A percentile compares a stretch with the other conserved stretches of the same genome.
Evolutionary conservation across 1,140 invertebrate species (phyloP).

Genomic region (Drosophila baimaii): DNA sequence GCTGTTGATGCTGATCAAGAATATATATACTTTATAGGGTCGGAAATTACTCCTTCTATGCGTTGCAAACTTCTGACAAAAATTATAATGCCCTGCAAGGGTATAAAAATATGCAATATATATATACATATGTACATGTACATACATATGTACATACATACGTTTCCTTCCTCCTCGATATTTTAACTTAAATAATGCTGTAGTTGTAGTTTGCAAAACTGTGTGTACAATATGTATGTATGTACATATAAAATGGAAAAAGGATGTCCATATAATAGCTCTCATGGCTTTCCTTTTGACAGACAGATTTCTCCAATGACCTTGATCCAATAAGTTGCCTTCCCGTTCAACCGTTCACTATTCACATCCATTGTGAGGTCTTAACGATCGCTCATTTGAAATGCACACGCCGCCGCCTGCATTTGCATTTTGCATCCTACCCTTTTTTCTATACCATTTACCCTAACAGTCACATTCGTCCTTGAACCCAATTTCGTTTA

Average conservation of each 20-base stretch:
- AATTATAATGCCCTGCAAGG: too few species aligned
- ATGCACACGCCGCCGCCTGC: conserved; percentile 41
- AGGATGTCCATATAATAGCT: background rate
- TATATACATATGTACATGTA: too few species aligned
- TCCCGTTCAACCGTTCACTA: conserved; percentile 12
- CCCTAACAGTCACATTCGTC: conserved; percentile 30
- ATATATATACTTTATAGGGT: too few species aligned
- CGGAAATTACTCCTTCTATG: too few species aligned
- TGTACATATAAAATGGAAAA: conserved; percentile 1
- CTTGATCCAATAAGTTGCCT: conserved; percentile 58
- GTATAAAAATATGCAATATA: too few species aligned
- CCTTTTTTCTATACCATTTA: conserved; percentile 41
- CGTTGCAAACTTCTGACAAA: too few species aligned
- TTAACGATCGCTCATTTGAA: conserved; percentile 30
- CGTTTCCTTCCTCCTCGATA: too few species aligned
- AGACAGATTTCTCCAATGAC: conserved; percentile 29
- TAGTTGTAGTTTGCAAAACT: too few species aligned
- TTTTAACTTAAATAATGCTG: too few species aligned
- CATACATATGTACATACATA: too few species aligned
- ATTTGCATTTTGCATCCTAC: conserved; percentile 44
- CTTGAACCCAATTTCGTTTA: conserved; percentile 45
- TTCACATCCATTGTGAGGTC: conserved; percentile 21
- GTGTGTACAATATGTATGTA: conserved; percentile 22
- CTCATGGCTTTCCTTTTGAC: background rate
- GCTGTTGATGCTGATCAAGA: too few species aligned